A percentile compares a stretch with the other conserved stretches of the same genome.
phyloP scores from a whole-genome alignment of 64 coral and sea anemone species.

The Exaiptasia diaphana region DNA sequence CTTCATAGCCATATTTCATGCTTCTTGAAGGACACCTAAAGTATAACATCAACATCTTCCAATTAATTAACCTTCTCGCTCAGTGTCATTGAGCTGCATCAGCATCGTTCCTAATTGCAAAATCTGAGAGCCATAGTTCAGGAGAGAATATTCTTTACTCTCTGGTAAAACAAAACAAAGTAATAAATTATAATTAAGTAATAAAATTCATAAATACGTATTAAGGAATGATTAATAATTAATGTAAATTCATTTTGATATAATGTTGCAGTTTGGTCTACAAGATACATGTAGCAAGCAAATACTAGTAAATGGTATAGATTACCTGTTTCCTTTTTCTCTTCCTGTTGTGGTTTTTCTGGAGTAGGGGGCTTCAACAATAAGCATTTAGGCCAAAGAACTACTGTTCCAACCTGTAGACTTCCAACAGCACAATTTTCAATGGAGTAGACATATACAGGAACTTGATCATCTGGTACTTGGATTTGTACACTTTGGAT shows the following conservation, averaged over 20 bases:
- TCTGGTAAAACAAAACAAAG: not conserved
- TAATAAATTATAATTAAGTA: not conserved
- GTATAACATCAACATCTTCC: slow-evolving; percentile 40
- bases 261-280: too few relatives aligned
- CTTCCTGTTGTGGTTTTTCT: not conserved
- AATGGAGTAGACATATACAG: slow-evolving; percentile 9
- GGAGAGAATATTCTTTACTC: slow-evolving; percentile 6
- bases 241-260: too few relatives aligned
- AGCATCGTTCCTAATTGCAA: not conserved
- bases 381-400: slow-evolving; percentile 23
- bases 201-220: too few relatives aligned
- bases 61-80: slow-evolving; percentile 12
- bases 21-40: not conserved
- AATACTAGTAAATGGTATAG: too few relatives aligned
- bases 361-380: not conserved
- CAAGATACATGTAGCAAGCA: too few relatives aligned
- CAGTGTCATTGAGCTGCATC: slow-evolving; percentile 12
- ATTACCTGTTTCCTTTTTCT: slow-evolving; percentile 4
- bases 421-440: slow-evolving; percentile 15
- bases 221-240: too few relatives aligned
- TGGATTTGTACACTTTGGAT: not conserved
- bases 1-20: slow-evolving; percentile 42
- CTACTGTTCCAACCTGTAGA: not conserved
- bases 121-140: slow-evolving; percentile 30
- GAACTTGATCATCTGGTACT: slow-evolving; percentile 4